Evolutionary conservation across 1,140 invertebrate species (phyloP).

Genomic region (Tetragnatha versicolor): DNA sequence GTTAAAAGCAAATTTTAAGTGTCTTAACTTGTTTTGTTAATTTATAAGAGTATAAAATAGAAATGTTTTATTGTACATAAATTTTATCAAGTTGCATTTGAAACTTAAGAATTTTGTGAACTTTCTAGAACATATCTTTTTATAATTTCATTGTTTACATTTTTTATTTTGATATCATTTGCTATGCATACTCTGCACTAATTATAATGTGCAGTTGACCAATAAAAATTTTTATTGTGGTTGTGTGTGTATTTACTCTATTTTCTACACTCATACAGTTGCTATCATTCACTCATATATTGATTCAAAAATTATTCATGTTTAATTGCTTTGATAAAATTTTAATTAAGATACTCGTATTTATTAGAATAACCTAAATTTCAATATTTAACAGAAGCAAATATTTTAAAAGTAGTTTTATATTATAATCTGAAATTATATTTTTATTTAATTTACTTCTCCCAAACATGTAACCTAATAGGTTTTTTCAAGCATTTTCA

Average conservation of each 20-base stretch:
- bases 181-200: too few species aligned
- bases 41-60: conserved; percentile 7
- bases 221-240: conserved; percentile 38
- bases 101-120: neutral
- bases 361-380: neutral
- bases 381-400: neutral
- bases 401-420: neutral
- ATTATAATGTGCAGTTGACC: conserved; percentile 31
- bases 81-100: conserved; percentile 10
- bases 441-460: too few species aligned
- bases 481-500: too few species aligned
- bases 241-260: too few species aligned
- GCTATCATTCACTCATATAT: too few species aligned
- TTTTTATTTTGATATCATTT: conserved; percentile 18
- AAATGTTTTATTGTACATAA: conserved; percentile 37
- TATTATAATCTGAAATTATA: too few species aligned
- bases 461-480: too few species aligned
- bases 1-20: conserved; percentile 3
- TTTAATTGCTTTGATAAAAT: neutral
- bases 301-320: too few species aligned
- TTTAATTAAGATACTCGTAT: neutral
- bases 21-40: conserved; percentile 13
- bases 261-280: too few species aligned
- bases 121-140: conserved; percentile 23
- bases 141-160: conserved; percentile 20